phyloP scores from a whole-genome alignment of 2,113 vertebrate species.

The Coptodon bakossiorum region DNA sequence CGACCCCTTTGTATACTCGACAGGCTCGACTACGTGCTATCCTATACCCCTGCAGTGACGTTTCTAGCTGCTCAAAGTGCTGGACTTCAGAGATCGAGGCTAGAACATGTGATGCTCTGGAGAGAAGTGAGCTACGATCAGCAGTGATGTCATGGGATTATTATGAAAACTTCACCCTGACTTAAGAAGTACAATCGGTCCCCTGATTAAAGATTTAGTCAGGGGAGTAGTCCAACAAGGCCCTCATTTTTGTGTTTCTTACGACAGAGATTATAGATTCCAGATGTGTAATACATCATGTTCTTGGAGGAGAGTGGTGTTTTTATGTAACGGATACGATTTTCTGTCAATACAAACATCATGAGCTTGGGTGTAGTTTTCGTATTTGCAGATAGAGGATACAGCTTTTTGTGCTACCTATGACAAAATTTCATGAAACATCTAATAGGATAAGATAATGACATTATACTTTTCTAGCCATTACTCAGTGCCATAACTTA shows the following conservation, averaged over 20 bases:
- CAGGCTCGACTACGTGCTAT: conserved; percentile 3
- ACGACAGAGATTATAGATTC: not conserved
- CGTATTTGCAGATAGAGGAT: not conserved
- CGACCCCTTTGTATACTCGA: not conserved
- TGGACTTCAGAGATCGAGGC: not conserved
- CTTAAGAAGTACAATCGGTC: not conserved
- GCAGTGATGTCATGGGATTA: conserved; percentile 15
- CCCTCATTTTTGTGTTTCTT: not conserved
- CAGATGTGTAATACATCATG: not conserved
- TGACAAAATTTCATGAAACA: not conserved
- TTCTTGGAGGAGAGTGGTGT: not conserved
- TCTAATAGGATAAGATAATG: not conserved
- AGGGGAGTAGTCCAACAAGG: not conserved
- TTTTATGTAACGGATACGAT: not conserved
- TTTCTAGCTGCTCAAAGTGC: not conserved
- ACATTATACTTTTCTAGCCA: not conserved
- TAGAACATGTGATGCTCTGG: not conserved
- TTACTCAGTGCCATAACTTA: not conserved
- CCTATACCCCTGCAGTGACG: conserved; percentile 31
- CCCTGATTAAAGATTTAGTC: not conserved
- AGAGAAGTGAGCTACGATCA: not conserved
- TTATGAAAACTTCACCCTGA: not conserved
- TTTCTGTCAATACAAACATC: not conserved
- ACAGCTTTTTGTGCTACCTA: not conserved
- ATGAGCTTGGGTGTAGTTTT: not conserved